Conservation (phyloP, 2,797 vertebrate species). For the Mico argentatus region DNA sequence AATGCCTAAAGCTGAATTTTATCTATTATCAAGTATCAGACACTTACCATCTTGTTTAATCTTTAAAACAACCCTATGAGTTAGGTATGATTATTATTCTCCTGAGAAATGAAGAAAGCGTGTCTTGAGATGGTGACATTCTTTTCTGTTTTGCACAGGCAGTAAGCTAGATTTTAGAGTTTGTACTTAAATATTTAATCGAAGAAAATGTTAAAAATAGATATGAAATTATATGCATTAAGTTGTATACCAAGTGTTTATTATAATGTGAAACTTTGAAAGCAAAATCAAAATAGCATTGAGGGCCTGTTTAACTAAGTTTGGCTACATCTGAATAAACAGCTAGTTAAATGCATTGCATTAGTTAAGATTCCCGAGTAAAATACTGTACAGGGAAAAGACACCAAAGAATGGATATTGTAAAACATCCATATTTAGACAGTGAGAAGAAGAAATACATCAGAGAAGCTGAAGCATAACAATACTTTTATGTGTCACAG, state of each 20-base stretch:
- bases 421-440: background rate
- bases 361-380: background rate
- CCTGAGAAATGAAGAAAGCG: background rate
- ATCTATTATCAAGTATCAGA: background rate
- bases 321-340: background rate
- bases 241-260: background rate
- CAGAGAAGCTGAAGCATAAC: no score
- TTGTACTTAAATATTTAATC: background rate
- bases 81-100: background rate
- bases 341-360: background rate
- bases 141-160: background rate
- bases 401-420: no score
- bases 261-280: background rate
- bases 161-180: background rate
- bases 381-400: background rate
- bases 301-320: background rate
- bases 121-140: background rate
- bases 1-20: background rate
- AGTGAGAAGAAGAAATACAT: background rate
- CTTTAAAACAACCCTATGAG: background rate
- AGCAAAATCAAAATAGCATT: background rate
- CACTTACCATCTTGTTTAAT: background rate
- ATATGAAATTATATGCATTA: background rate
- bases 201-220: background rate
- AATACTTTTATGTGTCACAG: background rate